Percentiles rank a stretch among this genome's conserved stretches.
Conservation (phyloP, 1,140 invertebrate species). For the Panagrolaimus sp. region DNA sequence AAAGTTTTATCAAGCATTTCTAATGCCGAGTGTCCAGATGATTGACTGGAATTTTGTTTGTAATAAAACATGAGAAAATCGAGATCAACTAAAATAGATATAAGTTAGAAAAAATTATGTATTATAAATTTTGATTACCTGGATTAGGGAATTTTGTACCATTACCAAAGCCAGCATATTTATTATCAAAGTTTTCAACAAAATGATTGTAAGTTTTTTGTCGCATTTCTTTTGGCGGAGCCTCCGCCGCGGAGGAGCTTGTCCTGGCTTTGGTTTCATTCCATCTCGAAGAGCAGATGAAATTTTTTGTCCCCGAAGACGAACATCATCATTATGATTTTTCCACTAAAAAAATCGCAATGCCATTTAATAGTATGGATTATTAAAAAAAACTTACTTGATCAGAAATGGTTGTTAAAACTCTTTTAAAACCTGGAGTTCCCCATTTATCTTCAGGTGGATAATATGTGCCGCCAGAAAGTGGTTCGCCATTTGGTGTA, state of each 20-base stretch:
- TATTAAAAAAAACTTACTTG: background rate
- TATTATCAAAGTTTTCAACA: constrained; percentile 67
- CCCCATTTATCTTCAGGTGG: too few relatives aligned
- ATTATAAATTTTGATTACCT: constrained; percentile 48
- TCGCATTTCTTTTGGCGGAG: constrained; percentile 54
- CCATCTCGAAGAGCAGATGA: constrained; percentile 25
- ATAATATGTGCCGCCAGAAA: too few relatives aligned
- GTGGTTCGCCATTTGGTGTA: constrained; percentile 64
- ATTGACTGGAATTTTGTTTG: constrained; percentile 6
- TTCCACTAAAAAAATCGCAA: constrained; percentile 67
- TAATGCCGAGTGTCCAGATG: constrained; percentile 64
- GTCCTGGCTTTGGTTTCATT: constrained; percentile 39
- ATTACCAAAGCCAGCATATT: constrained; percentile 72
- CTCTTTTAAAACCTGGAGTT: too few relatives aligned
- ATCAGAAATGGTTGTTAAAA: too few relatives aligned
- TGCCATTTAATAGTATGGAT: too few relatives aligned
- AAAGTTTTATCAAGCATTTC: constrained; percentile 78
- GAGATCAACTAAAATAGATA: too few relatives aligned
- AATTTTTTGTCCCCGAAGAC: constrained; percentile 10
- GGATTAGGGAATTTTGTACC: constrained; percentile 90
- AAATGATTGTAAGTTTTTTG: too few relatives aligned
- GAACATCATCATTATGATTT: constrained; percentile 11
- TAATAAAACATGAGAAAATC: too few relatives aligned
- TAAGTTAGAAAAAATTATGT: background rate
- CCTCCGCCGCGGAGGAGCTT: constrained; percentile 40